A percentile compares a stretch with the other conserved stretches of the same genome.
Evolutionary conservation across 2,888 invertebrate species (phyloP).

Genomic region (Meteorus cinctellus): DNA sequence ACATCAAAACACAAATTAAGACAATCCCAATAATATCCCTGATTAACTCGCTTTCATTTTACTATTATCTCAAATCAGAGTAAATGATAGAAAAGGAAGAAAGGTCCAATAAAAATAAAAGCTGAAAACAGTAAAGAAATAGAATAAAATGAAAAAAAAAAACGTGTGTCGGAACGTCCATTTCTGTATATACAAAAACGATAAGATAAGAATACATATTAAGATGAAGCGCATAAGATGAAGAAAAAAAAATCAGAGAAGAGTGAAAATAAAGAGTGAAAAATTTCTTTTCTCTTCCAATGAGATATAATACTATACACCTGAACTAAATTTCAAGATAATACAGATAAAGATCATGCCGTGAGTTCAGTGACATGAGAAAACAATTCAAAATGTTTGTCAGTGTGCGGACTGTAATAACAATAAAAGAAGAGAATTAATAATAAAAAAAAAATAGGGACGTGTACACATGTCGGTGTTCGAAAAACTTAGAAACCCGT

Average conservation of each 20-base stretch:
- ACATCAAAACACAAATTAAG: background rate
- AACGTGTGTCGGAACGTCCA: background rate
- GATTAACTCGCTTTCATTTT: background rate
- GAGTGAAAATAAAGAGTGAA: background rate
- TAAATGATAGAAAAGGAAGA: background rate
- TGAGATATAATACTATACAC: slow-evolving; percentile 17
- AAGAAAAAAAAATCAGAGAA: background rate
- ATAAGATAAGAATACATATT: background rate
- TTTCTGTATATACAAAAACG: background rate
- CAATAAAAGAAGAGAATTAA: background rate
- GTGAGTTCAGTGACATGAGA: slow-evolving; percentile 54
- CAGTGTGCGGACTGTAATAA: background rate
- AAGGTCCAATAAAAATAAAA: background rate
- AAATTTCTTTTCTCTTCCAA: background rate
- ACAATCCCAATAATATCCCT: background rate
- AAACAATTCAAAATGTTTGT: slow-evolving; percentile 49
- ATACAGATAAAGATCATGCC: slow-evolving; percentile 50
- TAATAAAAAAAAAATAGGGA: background rate
- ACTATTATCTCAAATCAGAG: background rate
- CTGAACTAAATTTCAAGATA: slow-evolving; percentile 47
- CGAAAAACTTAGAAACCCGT: too few relatives aligned
- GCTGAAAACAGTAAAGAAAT: background rate
- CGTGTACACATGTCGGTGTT: too few relatives aligned
- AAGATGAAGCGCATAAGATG: slow-evolving; percentile 6
- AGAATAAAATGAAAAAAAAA: too few relatives aligned